These are phyloP conservation scores for Catharus ustulatus DNA, from an alignment of 2,797 vertebrate genomes.

Conservation along the genomic window DNA sequence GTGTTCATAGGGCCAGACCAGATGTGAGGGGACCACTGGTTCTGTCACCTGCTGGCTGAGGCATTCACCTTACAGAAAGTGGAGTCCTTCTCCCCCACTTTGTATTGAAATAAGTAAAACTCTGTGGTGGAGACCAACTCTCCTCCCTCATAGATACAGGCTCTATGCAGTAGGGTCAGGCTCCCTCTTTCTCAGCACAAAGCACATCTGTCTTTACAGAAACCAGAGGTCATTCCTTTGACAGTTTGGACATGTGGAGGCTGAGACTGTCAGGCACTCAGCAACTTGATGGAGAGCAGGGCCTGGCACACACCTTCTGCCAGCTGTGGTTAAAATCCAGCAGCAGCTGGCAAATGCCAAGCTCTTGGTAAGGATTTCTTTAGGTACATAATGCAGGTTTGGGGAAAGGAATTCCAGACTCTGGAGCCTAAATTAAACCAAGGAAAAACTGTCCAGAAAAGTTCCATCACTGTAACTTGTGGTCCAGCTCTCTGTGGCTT, in stretches of 20 bases:
- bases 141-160: fast-evolving
- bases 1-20: background rate
- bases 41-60: background rate
- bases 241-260: background rate
- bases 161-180: background rate
- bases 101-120: background rate
- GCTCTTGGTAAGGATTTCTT: background rate
- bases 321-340: background rate
- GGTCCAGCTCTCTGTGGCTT: background rate
- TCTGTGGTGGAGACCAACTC: background rate
- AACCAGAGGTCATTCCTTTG: background rate
- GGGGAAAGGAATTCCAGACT: background rate
- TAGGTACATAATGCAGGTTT: background rate
- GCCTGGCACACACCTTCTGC: background rate
- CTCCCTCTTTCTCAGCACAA: background rate
- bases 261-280: background rate
- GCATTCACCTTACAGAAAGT: background rate
- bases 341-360: background rate
- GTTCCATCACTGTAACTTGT: background rate
- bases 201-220: background rate
- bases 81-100: background rate
- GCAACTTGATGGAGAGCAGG: background rate
- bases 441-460: background rate
- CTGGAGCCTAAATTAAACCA: background rate
- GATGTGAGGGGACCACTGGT: background rate